phyloP scores from a whole-genome alignment of 2,113 vertebrate genomes.

The Dasypus novemcinctus region DNA sequence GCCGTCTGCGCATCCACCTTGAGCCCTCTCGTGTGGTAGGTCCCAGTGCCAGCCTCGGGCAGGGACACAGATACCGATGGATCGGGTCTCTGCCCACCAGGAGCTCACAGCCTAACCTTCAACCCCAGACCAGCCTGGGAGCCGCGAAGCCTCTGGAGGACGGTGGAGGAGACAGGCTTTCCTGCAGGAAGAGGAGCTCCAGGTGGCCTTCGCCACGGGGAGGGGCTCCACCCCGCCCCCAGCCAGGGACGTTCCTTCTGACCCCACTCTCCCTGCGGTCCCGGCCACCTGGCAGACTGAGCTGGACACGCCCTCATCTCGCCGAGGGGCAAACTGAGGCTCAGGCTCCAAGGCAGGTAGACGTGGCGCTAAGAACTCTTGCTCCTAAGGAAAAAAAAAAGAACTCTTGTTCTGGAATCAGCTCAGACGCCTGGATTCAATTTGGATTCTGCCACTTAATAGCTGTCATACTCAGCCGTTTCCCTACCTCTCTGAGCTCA shows the following conservation, averaged over 20 bases:
- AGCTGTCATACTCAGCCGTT: not conserved
- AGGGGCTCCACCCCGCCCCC: not conserved
- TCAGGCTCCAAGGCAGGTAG: not conserved
- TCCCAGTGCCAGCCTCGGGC: not conserved
- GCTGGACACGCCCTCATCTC: not conserved
- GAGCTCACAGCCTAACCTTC: not conserved
- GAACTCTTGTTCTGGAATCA: not conserved
- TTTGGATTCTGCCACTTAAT: not conserved
- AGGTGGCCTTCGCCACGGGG: not conserved
- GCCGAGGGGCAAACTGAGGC: not conserved
- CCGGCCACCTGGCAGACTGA: not conserved
- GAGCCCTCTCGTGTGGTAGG: not conserved
- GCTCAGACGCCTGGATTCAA: not conserved
- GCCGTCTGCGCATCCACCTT: not conserved
- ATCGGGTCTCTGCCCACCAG: not conserved
- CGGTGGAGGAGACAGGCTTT: too few relatives aligned
- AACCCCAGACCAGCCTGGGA: not conserved
- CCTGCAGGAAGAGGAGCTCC: not conserved
- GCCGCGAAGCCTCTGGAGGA: not conserved
- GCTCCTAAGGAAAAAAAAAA: too few relatives aligned
- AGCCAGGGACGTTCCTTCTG: not conserved
- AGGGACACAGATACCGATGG: not conserved
- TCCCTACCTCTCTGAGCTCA: not conserved
- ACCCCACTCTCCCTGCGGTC: not conserved
- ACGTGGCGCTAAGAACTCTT: not conserved